Percentiles rank a stretch among this genome's conserved stretches.
Evolutionary conservation across 2,888 invertebrate genomes (phyloP).

Genomic region (Netelia melanura): DNA sequence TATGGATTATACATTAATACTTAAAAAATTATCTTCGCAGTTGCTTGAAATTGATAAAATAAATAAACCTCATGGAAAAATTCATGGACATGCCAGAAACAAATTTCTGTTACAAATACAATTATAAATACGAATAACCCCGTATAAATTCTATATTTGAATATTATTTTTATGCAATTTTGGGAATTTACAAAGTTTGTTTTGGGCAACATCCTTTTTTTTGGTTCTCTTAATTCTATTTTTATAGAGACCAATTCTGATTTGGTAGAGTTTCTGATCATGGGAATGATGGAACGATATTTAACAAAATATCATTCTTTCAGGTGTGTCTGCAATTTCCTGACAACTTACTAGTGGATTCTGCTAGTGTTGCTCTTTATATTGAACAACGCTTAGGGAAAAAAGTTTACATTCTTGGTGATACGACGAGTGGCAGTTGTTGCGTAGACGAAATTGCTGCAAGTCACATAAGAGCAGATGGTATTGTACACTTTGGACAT

Average conservation of each 20-base stretch:
- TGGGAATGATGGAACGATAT: neutral
- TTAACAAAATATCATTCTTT: slow-evolving; percentile 49
- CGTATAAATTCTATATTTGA: too few relatives aligned
- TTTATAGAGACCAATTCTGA: neutral
- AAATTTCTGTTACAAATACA: too few relatives aligned
- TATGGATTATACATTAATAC: too few relatives aligned
- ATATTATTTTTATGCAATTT: neutral
- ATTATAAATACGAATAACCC: too few relatives aligned
- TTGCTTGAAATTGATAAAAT: too few relatives aligned
- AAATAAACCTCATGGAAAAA: too few relatives aligned
- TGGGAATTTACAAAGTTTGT: neutral
- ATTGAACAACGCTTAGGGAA: slow-evolving; percentile 86
- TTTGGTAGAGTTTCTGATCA: too few relatives aligned
- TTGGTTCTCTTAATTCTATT: neutral
- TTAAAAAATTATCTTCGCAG: too few relatives aligned
- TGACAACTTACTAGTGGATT: slow-evolving; percentile 90
- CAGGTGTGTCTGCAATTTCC: slow-evolving; percentile 97
- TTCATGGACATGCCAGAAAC: too few relatives aligned
- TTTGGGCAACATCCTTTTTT: neutral
- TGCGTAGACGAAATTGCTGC: slow-evolving; percentile 96
- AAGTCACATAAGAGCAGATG: slow-evolving; percentile 94
- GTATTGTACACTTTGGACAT: slow-evolving; percentile 96
- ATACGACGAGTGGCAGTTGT: slow-evolving; percentile 97
- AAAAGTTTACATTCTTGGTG: slow-evolving; percentile 93
- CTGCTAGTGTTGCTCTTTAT: slow-evolving; percentile 88